Evolutionary conservation across 2,888 invertebrate genomes (phyloP), one percentile per base, ranked within the genome.

Genomic region (Anoncus sp.): DNA sequence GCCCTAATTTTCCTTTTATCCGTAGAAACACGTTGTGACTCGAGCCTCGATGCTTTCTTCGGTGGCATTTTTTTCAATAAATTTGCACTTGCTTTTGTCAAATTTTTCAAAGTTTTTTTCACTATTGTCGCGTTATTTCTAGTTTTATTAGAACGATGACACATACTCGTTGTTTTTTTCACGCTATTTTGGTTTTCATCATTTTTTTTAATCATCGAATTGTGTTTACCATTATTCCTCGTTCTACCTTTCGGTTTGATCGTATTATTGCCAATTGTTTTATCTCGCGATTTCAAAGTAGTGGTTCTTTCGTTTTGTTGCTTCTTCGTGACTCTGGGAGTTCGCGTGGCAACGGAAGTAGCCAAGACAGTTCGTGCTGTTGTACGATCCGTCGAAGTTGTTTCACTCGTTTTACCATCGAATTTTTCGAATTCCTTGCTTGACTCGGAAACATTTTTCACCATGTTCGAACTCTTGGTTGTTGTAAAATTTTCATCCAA

Each of bases 301-400:
- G n/a, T 31, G 14, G 31, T 43, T 22, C 4, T 14, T 43, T 24
- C 31, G 7, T 24, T 14, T 27, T 27, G 10, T 49, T 12, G 22
- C 20, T 20, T n/a, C n/a, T 7, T 6, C 7, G 40, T 20, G 6
- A 24, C 18, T n/a, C 1, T 12, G 4, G 31, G 9, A 9, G 31
- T 1, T 40, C 43, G 20, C 66, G 53, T 40, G 12, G 16, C 40
- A 43, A n/a, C 53, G 53, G 40, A 53, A 66, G 40, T 12, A 5
- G 12, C 38, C 6, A 57, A 35, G 12, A 57, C 14, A 35, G 20
- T 10, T 9, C 38, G 38, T 9, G 10, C 2, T 12, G 38, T 38
- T 38, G 57, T 18, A 12, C 10, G 20, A 57, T 5, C 20, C 7
- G 38, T 18, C 14, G 18, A 14, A 20, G 5, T 20, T 10, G 38